phyloP scores from a whole-genome alignment of 2,113 vertebrate genomes.

The Phainopepla nitens region DNA sequence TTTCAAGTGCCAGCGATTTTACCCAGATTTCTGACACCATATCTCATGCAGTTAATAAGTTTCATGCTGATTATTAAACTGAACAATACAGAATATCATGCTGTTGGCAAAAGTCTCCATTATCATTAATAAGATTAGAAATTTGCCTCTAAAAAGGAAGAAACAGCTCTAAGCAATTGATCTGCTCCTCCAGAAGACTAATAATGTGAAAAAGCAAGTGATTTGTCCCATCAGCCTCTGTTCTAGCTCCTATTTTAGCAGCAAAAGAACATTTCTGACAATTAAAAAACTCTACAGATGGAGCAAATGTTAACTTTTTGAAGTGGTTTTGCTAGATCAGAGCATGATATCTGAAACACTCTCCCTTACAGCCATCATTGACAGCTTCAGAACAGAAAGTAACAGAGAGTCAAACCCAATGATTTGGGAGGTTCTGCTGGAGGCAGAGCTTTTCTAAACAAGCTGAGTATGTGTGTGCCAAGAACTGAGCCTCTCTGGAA shows the following conservation, averaged over 20 bases:
- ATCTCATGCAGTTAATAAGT: conserved; percentile 51
- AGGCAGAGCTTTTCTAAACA: not conserved
- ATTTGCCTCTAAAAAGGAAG: conserved; percentile 34
- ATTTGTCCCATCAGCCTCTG: not conserved
- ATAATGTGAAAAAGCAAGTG: conserved; percentile 2
- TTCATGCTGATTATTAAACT: conserved; percentile 47
- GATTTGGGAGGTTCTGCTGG: not conserved
- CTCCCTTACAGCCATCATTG: not conserved
- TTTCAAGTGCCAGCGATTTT: conserved; percentile 42
- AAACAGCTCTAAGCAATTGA: conserved; percentile 9
- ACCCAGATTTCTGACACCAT: conserved; percentile 15
- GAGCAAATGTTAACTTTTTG: not conserved
- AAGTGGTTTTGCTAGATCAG: not conserved
- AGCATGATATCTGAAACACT: not conserved
- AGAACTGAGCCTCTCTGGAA: not conserved
- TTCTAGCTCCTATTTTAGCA: not conserved
- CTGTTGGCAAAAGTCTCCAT: conserved; percentile 9
- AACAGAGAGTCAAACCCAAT: not conserved
- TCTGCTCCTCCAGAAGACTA: conserved; percentile 5
- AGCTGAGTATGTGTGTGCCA: not conserved
- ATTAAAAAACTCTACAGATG: not conserved
- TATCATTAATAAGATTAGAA: conserved; percentile 53
- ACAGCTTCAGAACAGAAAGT: not conserved
- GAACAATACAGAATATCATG: conserved; percentile 35
- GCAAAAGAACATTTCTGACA: not conserved